Evolutionary conservation across 1,140 invertebrate genomes (phyloP).

Genomic region (Andrena cerasifolii): DNA sequence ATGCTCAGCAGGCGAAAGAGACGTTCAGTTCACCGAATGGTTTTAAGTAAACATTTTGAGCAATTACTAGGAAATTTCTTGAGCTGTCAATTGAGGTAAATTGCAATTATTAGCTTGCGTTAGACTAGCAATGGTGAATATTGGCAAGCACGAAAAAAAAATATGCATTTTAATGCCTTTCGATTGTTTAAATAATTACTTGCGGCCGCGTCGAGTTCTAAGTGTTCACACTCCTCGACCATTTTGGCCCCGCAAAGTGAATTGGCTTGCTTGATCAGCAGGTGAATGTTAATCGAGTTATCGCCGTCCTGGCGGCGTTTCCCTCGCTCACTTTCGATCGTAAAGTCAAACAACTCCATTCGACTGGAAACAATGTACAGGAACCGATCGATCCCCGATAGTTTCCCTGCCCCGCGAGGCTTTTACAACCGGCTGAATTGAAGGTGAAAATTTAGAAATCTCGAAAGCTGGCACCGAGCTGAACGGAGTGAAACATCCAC

Average conservation of each 20-base stretch:
- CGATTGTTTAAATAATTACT: background rate
- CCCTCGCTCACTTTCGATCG: conserved; percentile 45
- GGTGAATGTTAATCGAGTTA: conserved; percentile 54
- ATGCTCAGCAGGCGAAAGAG: background rate
- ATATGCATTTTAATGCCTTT: too few relatives aligned
- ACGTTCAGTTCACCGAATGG: too few relatives aligned
- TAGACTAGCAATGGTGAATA: too few relatives aligned
- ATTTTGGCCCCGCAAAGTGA: conserved; percentile 7
- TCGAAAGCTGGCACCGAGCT: conserved; percentile 11
- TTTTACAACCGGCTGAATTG: conserved; percentile 18
- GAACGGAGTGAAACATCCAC: conserved; percentile 37
- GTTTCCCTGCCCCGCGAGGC: background rate
- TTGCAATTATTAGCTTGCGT: too few relatives aligned
- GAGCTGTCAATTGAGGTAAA: too few relatives aligned
- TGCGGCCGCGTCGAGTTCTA: background rate
- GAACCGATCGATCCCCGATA: conserved; percentile 6
- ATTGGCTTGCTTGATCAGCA: conserved; percentile 32
- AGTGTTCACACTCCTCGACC: background rate
- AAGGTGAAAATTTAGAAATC: conserved; percentile 60
- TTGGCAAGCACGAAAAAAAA: too few relatives aligned
- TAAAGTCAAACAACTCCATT: conserved; percentile 22
- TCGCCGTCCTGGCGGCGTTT: conserved; percentile 14
- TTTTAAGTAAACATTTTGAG: too few relatives aligned
- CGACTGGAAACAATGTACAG: conserved; percentile 20
- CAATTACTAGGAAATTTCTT: too few relatives aligned